Evolutionary conservation across 2,797 vertebrate species (phyloP).

Genomic region (Nyctalus aviator): DNA sequence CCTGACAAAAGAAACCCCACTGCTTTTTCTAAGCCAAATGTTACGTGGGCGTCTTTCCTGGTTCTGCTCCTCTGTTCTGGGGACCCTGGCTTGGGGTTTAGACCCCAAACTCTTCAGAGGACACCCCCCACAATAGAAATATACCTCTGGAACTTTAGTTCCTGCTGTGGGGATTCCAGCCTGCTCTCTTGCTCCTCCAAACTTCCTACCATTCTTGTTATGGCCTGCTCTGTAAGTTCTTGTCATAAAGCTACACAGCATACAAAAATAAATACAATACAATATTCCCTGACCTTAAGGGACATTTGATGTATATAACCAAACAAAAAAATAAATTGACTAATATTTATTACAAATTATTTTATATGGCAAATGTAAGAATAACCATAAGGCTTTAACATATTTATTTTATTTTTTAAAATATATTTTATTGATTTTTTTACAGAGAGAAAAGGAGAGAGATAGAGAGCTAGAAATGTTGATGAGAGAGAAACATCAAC

Average conservation of each 20-base stretch:
- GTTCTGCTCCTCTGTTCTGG: not conserved
- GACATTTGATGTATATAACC: not conserved
- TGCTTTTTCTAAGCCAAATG: not conserved
- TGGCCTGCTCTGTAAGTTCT: not conserved
- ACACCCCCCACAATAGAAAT: not conserved
- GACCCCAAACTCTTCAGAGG: not conserved
- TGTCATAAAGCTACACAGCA: not conserved
- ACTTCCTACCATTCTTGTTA: too few relatives aligned
- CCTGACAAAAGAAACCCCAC: not conserved
- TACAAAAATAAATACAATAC: not conserved
- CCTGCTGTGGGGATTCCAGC: not conserved
- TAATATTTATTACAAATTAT: slow-evolving; percentile 1
- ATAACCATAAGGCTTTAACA: not conserved
- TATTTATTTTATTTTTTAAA: too few relatives aligned
- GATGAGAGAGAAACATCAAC: too few relatives aligned
- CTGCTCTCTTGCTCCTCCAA: too few relatives aligned
- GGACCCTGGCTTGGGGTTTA: not conserved
- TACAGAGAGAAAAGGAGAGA: too few relatives aligned
- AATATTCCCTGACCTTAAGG: not conserved
- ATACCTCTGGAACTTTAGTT: not conserved
- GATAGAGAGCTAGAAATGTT: too few relatives aligned
- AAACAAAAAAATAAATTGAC: not conserved
- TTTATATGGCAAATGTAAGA: slow-evolving; percentile 3
- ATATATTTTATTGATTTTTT: too few relatives aligned
- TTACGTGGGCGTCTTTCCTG: not conserved